phyloP scores from a whole-genome alignment of 1,140 invertebrate species.

The Callitettix versicolor region DNA sequence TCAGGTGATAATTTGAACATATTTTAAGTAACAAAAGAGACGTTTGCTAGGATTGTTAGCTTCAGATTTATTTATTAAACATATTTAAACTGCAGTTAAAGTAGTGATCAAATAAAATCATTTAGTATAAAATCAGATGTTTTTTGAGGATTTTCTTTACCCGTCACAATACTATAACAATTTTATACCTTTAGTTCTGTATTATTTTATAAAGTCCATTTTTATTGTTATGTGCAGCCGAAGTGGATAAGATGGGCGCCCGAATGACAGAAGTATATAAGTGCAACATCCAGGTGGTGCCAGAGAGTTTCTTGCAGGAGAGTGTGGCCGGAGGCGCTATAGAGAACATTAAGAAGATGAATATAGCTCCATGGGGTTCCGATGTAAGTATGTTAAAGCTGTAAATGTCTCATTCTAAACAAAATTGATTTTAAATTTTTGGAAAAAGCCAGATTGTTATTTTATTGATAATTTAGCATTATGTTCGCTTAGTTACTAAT shows the following conservation, averaged over 20 bases:
- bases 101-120: no score
- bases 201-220: no score
- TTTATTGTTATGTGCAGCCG: slow-evolving; percentile 33
- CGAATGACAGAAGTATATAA: slow-evolving; percentile 57
- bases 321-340: slow-evolving; percentile 32
- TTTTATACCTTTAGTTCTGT: no score
- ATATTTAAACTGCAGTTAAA: no score
- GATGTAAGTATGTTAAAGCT: slow-evolving; percentile 35
- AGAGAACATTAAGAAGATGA: slow-evolving; percentile 34
- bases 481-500: no score
- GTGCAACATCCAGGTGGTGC: slow-evolving; percentile 64
- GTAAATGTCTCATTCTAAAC: not conserved
- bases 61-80: no score
- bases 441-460: no score
- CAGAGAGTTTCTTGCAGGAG: slow-evolving; percentile 62
- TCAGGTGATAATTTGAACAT: no score
- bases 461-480: no score
- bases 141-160: not conserved
- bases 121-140: not conserved
- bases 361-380: slow-evolving; percentile 39
- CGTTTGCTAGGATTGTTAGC: no score
- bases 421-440: no score
- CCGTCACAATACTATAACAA: not conserved
- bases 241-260: slow-evolving; percentile 54
- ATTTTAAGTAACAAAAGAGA: no score